These are phyloP conservation scores for Chloroceryle aenea DNA, from an alignment of 2,113 vertebrate genomes.

Conservation along the genomic window DNA sequence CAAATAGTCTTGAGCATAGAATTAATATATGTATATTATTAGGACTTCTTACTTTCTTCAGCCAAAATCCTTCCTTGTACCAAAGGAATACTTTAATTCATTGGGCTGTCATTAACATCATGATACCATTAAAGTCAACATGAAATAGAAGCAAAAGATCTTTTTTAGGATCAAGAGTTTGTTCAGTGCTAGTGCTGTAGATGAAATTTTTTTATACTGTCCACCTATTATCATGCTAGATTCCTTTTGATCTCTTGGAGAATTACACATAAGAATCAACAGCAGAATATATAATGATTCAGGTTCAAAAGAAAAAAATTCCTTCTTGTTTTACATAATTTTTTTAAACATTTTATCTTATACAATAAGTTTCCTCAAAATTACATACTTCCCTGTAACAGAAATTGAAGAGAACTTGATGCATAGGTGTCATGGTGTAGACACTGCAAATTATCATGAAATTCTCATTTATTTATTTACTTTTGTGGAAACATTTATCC, in stretches of 20 bases:
- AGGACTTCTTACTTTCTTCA: slow-evolving; percentile 29
- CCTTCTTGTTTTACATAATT: neutral
- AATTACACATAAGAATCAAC: neutral
- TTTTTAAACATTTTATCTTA: neutral
- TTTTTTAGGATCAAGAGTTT: neutral
- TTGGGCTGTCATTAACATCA: slow-evolving; percentile 46
- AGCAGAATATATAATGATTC: neutral
- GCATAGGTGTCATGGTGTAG: neutral
- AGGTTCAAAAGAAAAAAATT: neutral
- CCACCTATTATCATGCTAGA: neutral
- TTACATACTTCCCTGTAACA: neutral
- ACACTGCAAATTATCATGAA: neutral
- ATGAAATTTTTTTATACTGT: neutral
- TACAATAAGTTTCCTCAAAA: neutral
- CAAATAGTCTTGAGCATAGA: slow-evolving; percentile 50
- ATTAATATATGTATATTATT: neutral
- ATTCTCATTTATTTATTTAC: neutral
- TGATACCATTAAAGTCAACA: slow-evolving; percentile 20
- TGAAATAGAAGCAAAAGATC: slow-evolving; percentile 12
- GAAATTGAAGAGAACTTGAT: neutral
- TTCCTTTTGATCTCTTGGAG: neutral
- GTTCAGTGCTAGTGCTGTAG: neutral
- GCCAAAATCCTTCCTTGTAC: slow-evolving; percentile 33
- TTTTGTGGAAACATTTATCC: neutral
- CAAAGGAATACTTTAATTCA: slow-evolving; percentile 43